Conservation (phyloP, 2,888 invertebrate species). For the Acanthococcus lagerstroemiae region DNA sequence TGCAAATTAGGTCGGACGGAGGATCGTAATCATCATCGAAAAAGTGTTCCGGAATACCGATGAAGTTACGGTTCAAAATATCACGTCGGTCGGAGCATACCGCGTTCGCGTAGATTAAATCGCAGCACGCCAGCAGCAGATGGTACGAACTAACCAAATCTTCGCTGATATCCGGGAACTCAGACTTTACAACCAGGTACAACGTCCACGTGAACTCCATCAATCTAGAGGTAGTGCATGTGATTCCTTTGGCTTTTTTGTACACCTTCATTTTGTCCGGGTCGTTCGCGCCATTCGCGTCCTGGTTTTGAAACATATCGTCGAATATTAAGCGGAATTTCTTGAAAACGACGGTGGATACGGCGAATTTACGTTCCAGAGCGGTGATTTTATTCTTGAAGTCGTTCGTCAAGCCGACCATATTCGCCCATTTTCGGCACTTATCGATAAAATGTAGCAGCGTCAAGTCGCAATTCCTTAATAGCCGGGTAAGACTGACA, state of each 20-base stretch:
- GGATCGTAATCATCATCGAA: slow-evolving; percentile 49
- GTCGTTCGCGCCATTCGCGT: neutral
- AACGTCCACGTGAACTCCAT: slow-evolving; percentile 92
- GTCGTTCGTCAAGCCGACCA: slow-evolving; percentile 76
- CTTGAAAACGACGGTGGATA: slow-evolving; percentile 86
- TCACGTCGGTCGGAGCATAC: slow-evolving; percentile 68
- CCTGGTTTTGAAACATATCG: slow-evolving; percentile 69
- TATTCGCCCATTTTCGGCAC: slow-evolving; percentile 89
- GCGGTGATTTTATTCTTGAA: slow-evolving; percentile 73
- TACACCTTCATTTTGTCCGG: slow-evolving; percentile 3
- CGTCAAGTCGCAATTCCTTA: slow-evolving; percentile 82
- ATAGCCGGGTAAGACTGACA: slow-evolving; percentile 79
- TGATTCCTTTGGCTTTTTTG: slow-evolving; percentile 45
- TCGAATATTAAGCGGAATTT: slow-evolving; percentile 82
- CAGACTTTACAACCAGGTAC: slow-evolving; percentile 79
- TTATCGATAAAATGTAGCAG: slow-evolving; percentile 88
- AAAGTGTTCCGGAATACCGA: slow-evolving; percentile 63
- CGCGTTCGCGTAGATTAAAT: slow-evolving; percentile 81
- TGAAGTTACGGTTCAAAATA: slow-evolving; percentile 58
- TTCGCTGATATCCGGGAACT: slow-evolving; percentile 74
- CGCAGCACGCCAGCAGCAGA: slow-evolving; percentile 78
- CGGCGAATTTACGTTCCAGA: slow-evolving; percentile 81
- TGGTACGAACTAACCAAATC: slow-evolving; percentile 93
- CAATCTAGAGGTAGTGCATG: slow-evolving; percentile 69
- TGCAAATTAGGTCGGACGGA: slow-evolving; percentile 63